Percentiles rank a stretch among this genome's conserved stretches.
phyloP scores from a whole-genome alignment of 30 jellyfish, hydroid and myxozoan genomes.

The Hydractinia echinata region DNA sequence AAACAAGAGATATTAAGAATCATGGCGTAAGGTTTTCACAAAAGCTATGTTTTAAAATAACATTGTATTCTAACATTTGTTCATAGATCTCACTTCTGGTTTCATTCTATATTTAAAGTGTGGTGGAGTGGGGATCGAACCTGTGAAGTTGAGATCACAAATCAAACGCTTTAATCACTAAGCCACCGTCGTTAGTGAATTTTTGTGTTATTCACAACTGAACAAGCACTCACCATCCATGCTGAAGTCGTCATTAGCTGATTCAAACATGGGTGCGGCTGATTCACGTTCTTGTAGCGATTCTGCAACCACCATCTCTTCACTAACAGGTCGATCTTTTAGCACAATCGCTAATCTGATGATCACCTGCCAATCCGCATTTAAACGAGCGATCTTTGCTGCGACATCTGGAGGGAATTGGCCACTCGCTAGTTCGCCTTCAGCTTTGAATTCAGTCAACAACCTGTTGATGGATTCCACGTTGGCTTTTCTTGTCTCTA shows the following conservation, averaged over 20 bases:
- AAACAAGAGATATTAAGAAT: too few species aligned
- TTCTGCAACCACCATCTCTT: constrained; percentile 64
- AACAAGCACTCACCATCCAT: too few species aligned
- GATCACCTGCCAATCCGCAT: constrained; percentile 88
- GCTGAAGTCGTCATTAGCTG: neutral
- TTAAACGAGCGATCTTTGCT: constrained; percentile 72
- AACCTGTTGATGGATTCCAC: constrained; percentile 78
- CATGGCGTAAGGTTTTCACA: too few species aligned
- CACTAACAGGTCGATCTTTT: constrained; percentile 52
- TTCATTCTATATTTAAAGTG: too few species aligned
- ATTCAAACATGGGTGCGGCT: constrained; percentile 34
- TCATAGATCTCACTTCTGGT: too few species aligned
- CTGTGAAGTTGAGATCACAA: too few species aligned
- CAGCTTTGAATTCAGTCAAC: constrained; percentile 75
- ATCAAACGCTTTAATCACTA: too few species aligned
- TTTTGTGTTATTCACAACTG: too few species aligned
- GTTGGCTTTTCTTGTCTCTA: constrained; percentile 77
- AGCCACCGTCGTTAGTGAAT: too few species aligned
- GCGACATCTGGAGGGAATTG: constrained; percentile 92
- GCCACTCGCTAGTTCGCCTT: constrained; percentile 78
- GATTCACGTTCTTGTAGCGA: constrained; percentile 59
- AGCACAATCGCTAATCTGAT: constrained; percentile 64
- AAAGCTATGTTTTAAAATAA: too few species aligned
- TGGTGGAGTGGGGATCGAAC: too few species aligned
- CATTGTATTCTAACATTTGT: too few species aligned